Base-by-base conservation (phyloP, 2,797 vertebrate genomes). In the Eulemur albifrons region DNA sequence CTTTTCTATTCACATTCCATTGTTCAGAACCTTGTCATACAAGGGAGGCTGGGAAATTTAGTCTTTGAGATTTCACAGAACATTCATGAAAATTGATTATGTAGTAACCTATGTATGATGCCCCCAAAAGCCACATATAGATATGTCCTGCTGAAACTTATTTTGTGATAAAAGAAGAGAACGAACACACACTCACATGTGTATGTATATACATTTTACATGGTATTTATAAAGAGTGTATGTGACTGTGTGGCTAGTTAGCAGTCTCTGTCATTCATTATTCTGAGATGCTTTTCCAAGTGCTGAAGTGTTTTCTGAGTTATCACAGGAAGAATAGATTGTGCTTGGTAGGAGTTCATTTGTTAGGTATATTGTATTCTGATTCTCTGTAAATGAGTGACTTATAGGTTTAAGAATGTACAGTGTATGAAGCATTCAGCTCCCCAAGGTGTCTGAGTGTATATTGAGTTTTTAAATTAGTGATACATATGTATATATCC, bases 321-420 rank as follows among this genome's bases (percentile, higher is more conserved):
- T 85, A 85, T 4, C 23, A 45, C 48, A 85, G 57, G 75, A 73
- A 45, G 21, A 79, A 77, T 85, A 77, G 88, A 77, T 59, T 88
- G 48, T 96, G 40, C 52, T 32, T 88, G 7, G 3, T 70, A 61
- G 69, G 70, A 59, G 21, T 88, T 86, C 30, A 72, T 38, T 65
- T 65, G 23, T 83, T 94, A 72, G 65, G 30, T 86, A 38, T 75
- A 21, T 82, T 75, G n/a, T 90, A 48, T 85, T 86, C 15, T 81
- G 45, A 83, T 94, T 77, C 61, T 91, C 27, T 96, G 27, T 81
- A 81, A 89, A 70, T 61, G 21, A 73, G 38, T 81, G 84, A 80
- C 35, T 32, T 84, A 9, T 25, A 25, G 6, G 12, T 80, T 84
- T 93, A 91, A 76, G 35, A 83, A 73, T 90, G 93, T 89, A 30